A percentile compares a stretch with the other conserved stretches of the same genome.
These are phyloP conservation scores for Tridacna crocea DNA, from an alignment of 2,888 invertebrate genomes.

Conservation along the genomic window DNA sequence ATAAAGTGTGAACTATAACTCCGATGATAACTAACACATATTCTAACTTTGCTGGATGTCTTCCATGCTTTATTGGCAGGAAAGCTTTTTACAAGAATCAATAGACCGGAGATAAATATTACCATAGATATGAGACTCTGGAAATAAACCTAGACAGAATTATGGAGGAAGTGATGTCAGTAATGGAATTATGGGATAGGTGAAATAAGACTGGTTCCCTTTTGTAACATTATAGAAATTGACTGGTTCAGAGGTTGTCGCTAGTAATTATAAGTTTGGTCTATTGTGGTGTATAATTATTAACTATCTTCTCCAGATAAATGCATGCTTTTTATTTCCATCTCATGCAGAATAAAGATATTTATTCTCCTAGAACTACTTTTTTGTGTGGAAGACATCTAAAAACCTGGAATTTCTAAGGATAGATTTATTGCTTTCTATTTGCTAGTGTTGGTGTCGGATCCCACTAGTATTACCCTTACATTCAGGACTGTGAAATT, in stretches of 20 bases:
- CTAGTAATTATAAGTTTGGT: conserved; percentile 4
- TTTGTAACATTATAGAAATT: conserved; percentile 17
- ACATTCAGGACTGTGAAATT: no score
- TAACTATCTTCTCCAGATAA: neutral
- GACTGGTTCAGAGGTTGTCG: conserved; percentile 20
- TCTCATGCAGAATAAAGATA: neutral
- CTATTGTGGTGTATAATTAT: conserved; percentile 10
- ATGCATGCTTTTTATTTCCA: conserved; percentile 4
- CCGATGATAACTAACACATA: neutral
- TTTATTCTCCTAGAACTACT: neutral
- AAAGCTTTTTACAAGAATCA: conserved; percentile 15
- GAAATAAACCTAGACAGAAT: conserved; percentile 23
- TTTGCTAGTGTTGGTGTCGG: neutral
- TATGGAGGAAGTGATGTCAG: conserved; percentile 25
- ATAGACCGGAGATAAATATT: neutral
- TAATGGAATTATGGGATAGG: conserved; percentile 30
- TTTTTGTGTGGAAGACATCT: neutral
- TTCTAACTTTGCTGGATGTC: neutral
- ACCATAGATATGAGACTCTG: conserved; percentile 6
- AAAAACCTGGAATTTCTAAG: neutral
- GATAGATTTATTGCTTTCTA: neutral
- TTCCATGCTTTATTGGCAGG: conserved; percentile 7
- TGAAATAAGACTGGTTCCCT: conserved; percentile 24
- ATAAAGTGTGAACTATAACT: neutral
- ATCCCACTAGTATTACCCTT: neutral